Conservation (phyloP, 2,113 vertebrate species). For the Erpornis zantholeuca region DNA sequence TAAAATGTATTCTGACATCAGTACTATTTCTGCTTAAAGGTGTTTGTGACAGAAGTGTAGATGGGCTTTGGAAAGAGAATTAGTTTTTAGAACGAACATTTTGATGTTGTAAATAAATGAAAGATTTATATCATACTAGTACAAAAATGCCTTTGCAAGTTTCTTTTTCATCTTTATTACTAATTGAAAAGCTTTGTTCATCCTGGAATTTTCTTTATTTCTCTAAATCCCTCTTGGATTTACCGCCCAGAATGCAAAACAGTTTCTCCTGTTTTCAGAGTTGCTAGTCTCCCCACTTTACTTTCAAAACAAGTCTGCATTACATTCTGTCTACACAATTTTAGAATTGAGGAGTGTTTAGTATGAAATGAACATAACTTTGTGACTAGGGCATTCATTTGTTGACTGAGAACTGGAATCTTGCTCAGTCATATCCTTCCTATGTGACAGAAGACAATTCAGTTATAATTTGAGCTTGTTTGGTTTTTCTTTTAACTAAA, state of each 20-base stretch:
- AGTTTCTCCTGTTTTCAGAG: neutral
- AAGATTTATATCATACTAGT: neutral
- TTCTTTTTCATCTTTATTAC: neutral
- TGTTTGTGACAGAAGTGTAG: neutral
- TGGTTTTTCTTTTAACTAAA: neutral
- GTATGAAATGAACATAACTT: neutral
- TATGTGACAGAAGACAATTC: neutral
- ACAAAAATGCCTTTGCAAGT: neutral
- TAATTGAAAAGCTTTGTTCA: neutral
- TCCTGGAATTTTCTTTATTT: neutral
- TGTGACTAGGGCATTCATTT: neutral
- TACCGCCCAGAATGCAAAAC: neutral
- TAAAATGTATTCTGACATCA: neutral
- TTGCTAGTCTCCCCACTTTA: neutral
- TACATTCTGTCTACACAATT: neutral
- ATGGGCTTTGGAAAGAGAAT: neutral
- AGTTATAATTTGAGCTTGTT: neutral
- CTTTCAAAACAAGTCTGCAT: neutral
- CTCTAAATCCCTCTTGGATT: neutral
- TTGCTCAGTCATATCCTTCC: neutral
- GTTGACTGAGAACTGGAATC: neutral
- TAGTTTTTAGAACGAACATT: neutral
- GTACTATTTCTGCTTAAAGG: neutral
- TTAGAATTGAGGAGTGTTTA: neutral
- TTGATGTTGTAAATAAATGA: neutral